Evolutionary conservation across 2,113 vertebrate genomes (phyloP).

Genomic region (Petromus typicus): DNA sequence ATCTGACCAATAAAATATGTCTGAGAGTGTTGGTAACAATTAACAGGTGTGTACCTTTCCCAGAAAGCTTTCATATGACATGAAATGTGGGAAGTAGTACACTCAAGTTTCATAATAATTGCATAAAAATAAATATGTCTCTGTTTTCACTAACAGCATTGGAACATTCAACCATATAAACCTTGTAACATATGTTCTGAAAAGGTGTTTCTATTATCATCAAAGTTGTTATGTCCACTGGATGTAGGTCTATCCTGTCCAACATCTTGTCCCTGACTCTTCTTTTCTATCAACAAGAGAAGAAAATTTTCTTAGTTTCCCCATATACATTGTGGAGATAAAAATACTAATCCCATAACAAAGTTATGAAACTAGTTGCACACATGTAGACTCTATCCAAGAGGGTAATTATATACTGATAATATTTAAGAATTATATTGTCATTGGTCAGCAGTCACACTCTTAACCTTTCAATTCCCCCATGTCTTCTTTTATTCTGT

Average conservation of each 20-base stretch:
- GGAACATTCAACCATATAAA: background rate
- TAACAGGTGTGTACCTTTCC: constrained; percentile 85
- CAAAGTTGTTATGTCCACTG: background rate
- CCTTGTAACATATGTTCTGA: background rate
- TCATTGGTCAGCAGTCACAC: background rate
- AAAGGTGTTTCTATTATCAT: background rate
- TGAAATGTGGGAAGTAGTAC: constrained; percentile 77
- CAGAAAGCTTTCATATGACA: constrained; percentile 79
- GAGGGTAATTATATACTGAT: background rate
- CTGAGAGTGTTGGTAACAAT: constrained; percentile 86
- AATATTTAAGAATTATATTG: background rate
- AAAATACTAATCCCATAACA: background rate
- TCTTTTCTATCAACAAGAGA: background rate
- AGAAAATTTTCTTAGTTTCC: background rate
- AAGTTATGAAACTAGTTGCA: background rate
- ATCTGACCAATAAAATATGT: constrained; percentile 83
- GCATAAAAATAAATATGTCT: constrained; percentile 69
- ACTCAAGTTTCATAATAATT: constrained; percentile 71
- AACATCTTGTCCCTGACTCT: background rate
- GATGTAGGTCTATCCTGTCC: background rate
- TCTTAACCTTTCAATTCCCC: background rate
- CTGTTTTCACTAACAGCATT: constrained; percentile 66
- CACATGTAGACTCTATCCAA: background rate
- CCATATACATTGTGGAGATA: background rate
- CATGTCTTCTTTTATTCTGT: background rate